Conservation (phyloP, 2,797 vertebrate species). For the Graptemys geographica region DNA sequence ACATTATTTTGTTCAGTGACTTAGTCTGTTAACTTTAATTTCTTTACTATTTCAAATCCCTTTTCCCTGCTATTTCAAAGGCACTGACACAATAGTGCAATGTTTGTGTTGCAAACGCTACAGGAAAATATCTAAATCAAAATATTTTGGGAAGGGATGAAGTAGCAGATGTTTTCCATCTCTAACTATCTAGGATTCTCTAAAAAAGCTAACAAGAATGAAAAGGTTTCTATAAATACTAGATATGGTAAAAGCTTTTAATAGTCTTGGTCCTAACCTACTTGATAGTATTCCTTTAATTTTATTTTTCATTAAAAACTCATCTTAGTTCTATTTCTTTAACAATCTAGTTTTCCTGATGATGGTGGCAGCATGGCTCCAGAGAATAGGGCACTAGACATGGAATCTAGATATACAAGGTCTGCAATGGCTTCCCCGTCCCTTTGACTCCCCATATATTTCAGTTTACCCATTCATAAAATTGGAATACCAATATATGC, state of each 20-base stretch:
- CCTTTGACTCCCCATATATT: background rate
- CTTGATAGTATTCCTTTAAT: constrained; percentile 7
- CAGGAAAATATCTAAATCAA: constrained; percentile 63
- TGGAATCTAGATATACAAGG: background rate
- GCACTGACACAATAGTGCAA: constrained; percentile 45
- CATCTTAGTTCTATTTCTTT: background rate
- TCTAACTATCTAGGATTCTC: constrained; percentile 26
- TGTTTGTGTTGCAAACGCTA: constrained; percentile 58
- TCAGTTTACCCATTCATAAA: background rate
- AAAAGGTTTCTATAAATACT: constrained; percentile 10
- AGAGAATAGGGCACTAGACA: background rate
- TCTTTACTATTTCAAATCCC: constrained; percentile 21
- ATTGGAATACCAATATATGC: fast-evolving
- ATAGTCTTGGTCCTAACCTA: constrained; percentile 14
- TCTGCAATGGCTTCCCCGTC: background rate
- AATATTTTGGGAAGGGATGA: constrained; percentile 64
- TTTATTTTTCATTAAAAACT: background rate
- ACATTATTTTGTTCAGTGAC: constrained; percentile 23
- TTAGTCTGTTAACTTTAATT: constrained; percentile 40
- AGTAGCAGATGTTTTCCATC: constrained; percentile 63
- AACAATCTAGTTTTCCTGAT: background rate
- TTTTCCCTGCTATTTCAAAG: constrained; percentile 17
- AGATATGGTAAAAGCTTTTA: background rate
- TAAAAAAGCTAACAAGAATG: constrained; percentile 11
- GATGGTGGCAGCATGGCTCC: background rate